A percentile compares a stretch with the other conserved stretches of the same genome.
phyloP scores from a whole-genome alignment of 2,888 invertebrate genomes.

The Dasysyrphus albostriatus region DNA sequence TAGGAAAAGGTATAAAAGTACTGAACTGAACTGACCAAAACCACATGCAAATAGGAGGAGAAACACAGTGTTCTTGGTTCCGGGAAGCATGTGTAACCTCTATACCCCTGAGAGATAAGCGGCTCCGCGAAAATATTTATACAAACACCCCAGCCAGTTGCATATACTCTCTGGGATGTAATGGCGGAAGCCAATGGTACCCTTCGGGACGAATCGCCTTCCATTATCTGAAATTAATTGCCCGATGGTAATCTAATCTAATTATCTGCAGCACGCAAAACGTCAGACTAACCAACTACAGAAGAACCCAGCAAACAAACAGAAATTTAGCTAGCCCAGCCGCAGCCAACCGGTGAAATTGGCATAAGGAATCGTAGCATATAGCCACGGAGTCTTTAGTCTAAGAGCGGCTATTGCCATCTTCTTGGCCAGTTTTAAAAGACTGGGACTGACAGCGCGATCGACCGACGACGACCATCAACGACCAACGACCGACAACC shows the following conservation, averaged over 20 bases:
- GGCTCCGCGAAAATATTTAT: slow-evolving; percentile 47
- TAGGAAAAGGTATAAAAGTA: slow-evolving; percentile 6
- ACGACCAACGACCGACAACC: not conserved
- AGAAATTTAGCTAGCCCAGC: slow-evolving; percentile 32
- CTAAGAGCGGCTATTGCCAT: slow-evolving; percentile 30
- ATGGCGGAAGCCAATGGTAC: slow-evolving; percentile 75
- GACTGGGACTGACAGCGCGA: not conserved
- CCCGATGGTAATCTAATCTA: slow-evolving; percentile 76
- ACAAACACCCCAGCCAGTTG: slow-evolving; percentile 23
- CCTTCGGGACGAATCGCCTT: slow-evolving; percentile 72
- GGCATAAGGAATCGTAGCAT: slow-evolving; percentile 37
- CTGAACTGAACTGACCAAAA: slow-evolving; percentile 21
- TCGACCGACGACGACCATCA: not conserved
- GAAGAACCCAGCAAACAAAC: slow-evolving; percentile 45
- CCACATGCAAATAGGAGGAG: slow-evolving; percentile 20
- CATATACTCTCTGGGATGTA: slow-evolving; percentile 31
- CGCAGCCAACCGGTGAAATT: slow-evolving; percentile 61
- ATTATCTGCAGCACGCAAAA: slow-evolving; percentile 75
- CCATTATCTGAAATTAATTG: slow-evolving; percentile 75
- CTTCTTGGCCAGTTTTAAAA: slow-evolving; percentile 39
- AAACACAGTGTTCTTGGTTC: slow-evolving; percentile 63
- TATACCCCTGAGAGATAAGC: slow-evolving; percentile 54
- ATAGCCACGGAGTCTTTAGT: slow-evolving; percentile 16
- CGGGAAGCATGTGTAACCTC: slow-evolving; percentile 74
- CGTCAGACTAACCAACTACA: slow-evolving; percentile 37